A percentile compares a stretch with the other conserved stretches of the same genome.
Evolutionary conservation across 2,113 vertebrate species (phyloP).

Genomic region (Gila orcuttii): DNA sequence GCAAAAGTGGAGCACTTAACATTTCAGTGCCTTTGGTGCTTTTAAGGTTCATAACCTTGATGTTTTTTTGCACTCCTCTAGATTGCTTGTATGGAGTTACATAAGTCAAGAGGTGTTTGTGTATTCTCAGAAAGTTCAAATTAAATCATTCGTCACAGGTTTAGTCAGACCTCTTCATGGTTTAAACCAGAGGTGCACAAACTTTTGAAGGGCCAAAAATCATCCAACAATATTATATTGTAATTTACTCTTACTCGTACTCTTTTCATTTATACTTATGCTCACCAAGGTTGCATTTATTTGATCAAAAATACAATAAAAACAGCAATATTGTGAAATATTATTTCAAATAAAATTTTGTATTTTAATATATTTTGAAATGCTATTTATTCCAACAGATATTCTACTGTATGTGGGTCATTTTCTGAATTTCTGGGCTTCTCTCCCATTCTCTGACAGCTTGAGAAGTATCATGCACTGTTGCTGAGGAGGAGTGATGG

Average conservation of each 20-base stretch:
- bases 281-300: too few species aligned
- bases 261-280: too few species aligned
- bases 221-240: too few species aligned
- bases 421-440: neutral
- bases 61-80: neutral
- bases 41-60: neutral
- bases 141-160: neutral
- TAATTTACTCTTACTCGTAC: too few species aligned
- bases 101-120: neutral
- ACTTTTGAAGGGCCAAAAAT: too few species aligned
- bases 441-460: constrained; percentile 14
- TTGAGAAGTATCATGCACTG: constrained; percentile 8
- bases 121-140: neutral
- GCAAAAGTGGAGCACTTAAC: constrained; percentile 2
- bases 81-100: neutral
- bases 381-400: neutral
- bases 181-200: too few species aligned
- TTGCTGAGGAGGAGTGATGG: constrained; percentile 29
- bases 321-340: too few species aligned
- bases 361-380: too few species aligned
- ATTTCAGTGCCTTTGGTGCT: neutral
- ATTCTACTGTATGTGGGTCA: neutral
- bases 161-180: neutral
- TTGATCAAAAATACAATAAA: too few species aligned
- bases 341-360: too few species aligned